These are phyloP conservation scores for Astreopora myriophthalma DNA, from an alignment of 64 coral and sea anemone species.

Conservation along the genomic window DNA sequence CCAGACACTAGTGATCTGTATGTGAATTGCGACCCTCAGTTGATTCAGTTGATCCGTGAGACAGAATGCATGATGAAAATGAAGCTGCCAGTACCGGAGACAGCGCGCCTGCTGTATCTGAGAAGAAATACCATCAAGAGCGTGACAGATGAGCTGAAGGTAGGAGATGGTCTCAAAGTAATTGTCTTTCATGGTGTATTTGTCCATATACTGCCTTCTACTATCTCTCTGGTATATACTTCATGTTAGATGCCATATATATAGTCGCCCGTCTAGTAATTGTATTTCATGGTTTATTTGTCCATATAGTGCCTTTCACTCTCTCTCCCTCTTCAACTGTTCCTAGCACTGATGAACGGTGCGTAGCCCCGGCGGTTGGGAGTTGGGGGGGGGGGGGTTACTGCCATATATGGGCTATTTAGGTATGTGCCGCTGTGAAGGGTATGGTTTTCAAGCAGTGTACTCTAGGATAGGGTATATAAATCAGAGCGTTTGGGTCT, in stretches of 20 bases:
- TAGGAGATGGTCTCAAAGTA: background rate
- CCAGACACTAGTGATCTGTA: slow-evolving; percentile 66
- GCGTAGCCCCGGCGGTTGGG: no score
- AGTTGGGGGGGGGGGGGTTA: no score
- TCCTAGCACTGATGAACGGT: no score
- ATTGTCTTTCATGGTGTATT: background rate
- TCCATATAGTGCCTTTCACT: background rate
- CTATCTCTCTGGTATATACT: no score
- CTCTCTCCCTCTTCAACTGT: no score
- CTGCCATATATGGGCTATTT: no score
- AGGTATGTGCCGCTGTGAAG: no score
- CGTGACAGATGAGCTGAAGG: slow-evolving; percentile 71
- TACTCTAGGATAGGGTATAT: no score
- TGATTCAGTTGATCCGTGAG: slow-evolving; percentile 87
- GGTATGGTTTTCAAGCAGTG: no score
- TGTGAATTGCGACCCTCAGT: slow-evolving; percentile 88
- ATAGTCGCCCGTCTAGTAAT: no score
- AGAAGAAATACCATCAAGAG: slow-evolving; percentile 53
- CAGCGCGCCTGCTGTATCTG: slow-evolving; percentile 65
- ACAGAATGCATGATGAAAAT: slow-evolving; percentile 93
- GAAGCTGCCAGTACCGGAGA: slow-evolving; percentile 70
- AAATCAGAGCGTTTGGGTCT: no score
- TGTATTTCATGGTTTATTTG: background rate
- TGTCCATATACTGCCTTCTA: background rate
- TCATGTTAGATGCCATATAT: no score